These are phyloP conservation scores for Galaxias olidus DNA, from an alignment of 2,797 vertebrate species.

Conservation along the genomic window DNA sequence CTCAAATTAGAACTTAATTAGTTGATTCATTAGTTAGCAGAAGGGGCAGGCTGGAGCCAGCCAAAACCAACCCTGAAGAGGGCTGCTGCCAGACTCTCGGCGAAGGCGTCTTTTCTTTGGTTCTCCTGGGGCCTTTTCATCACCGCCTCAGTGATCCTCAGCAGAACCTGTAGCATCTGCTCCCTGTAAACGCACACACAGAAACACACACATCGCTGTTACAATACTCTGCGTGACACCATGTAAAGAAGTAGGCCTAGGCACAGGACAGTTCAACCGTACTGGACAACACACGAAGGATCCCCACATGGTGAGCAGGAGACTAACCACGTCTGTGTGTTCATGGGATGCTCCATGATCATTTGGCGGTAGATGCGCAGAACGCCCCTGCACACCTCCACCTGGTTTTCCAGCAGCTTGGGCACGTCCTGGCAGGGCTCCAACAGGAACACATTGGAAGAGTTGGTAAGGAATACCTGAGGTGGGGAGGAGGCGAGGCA, in stretches of 20 bases:
- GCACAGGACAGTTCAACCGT: too few relatives aligned
- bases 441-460: conserved; percentile 93
- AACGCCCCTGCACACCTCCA: conserved; percentile 93
- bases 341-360: conserved; percentile 98
- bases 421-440: conserved; percentile 93
- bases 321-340: conserved; percentile 91
- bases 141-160: conserved; percentile 95
- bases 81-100: conserved; percentile 90
- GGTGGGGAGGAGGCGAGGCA: conserved; percentile 1
- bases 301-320: too few relatives aligned
- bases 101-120: conserved; percentile 87
- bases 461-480: conserved; percentile 97
- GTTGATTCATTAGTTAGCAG: too few relatives aligned
- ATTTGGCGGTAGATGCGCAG: conserved; percentile 94
- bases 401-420: conserved; percentile 91
- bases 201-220: background rate
- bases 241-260: too few relatives aligned
- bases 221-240: too few relatives aligned
- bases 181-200: conserved; percentile 78
- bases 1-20: too few relatives aligned
- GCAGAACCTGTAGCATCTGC: conserved; percentile 94
- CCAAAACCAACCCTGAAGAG: conserved; percentile 87
- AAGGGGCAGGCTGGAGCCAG: background rate
- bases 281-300: too few relatives aligned
- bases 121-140: conserved; percentile 94